Evolutionary conservation across 2,797 vertebrate genomes (phyloP).

Genomic region (Pagetopsis macropterus): DNA sequence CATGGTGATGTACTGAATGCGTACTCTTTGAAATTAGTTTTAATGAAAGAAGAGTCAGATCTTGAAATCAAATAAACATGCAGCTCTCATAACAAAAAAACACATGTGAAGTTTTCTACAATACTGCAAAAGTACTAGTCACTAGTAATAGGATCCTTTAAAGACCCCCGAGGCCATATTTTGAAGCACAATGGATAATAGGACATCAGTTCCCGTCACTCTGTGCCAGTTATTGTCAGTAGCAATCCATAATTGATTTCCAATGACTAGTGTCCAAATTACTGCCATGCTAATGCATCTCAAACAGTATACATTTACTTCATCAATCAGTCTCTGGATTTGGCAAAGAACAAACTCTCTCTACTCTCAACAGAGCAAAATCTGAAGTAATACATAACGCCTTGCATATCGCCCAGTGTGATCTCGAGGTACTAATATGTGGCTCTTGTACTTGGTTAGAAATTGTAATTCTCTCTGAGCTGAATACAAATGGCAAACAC

Average conservation of each 20-base stretch:
- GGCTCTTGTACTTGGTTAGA: background rate
- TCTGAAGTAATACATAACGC: background rate
- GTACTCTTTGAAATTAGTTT: no score
- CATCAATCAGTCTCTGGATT: background rate
- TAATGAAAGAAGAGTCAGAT: background rate
- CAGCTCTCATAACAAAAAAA: background rate
- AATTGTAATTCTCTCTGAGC: background rate
- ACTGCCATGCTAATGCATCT: slow-evolving; percentile 20
- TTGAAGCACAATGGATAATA: background rate
- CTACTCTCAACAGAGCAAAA: slow-evolving; percentile 6
- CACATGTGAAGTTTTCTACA: background rate
- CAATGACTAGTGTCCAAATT: slow-evolving; percentile 33
- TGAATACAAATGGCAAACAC: slow-evolving; percentile 1
- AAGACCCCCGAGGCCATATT: background rate
- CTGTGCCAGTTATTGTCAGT: slow-evolving; percentile 11
- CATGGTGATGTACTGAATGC: background rate
- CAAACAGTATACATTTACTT: slow-evolving; percentile 11
- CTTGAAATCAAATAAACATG: background rate
- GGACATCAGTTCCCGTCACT: slow-evolving; percentile 23
- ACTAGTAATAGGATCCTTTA: background rate
- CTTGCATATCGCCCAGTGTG: background rate
- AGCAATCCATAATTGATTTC: slow-evolving; percentile 41
- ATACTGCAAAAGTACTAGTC: background rate
- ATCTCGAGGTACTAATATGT: background rate
- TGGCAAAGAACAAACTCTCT: background rate